A percentile compares a stretch with the other conserved stretches of the same genome.
Conservation (phyloP, 2,888 invertebrate genomes). For the Antheraea assamensis region DNA sequence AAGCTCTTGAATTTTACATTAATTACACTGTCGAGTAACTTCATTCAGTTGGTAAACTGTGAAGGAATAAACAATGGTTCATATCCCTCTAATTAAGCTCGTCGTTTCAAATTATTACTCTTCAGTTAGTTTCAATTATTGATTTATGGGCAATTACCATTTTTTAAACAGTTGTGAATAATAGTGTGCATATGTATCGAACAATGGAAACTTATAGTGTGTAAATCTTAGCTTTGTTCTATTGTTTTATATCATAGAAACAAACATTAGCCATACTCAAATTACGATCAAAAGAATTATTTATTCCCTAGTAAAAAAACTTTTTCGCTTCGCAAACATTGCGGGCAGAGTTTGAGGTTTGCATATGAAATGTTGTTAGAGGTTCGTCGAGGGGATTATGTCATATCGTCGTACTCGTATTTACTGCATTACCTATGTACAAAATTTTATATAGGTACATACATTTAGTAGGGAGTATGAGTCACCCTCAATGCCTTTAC, state of each 20-base stretch:
- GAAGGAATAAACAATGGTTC: slow-evolving; percentile 58
- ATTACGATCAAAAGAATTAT: slow-evolving; percentile 48
- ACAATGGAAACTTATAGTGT: background rate
- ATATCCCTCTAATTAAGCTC: slow-evolving; percentile 60
- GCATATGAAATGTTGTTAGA: slow-evolving; percentile 63
- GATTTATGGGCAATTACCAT: background rate
- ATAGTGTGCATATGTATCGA: background rate
- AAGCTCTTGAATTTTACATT: slow-evolving; percentile 46
- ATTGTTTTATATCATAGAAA: background rate
- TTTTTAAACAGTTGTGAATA: background rate
- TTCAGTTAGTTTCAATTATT: slow-evolving; percentile 9
- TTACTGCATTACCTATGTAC: slow-evolving; percentile 13
- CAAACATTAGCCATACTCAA: slow-evolving; percentile 42
- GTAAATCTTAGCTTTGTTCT: background rate
- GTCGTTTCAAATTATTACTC: slow-evolving; percentile 33
- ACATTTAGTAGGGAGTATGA: slow-evolving; percentile 44
- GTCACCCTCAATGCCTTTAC: slow-evolving; percentile 50
- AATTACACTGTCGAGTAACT: slow-evolving; percentile 40
- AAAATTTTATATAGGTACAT: slow-evolving; percentile 31
- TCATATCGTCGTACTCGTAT: slow-evolving; percentile 34
- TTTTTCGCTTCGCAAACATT: slow-evolving; percentile 58
- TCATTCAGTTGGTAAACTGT: slow-evolving; percentile 34
- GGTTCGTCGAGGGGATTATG: slow-evolving; percentile 46
- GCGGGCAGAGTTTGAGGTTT: slow-evolving; percentile 52
- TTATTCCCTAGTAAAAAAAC: slow-evolving; percentile 48